phyloP scores from a whole-genome alignment of 2,797 vertebrate species.

The Kryptopterus vitreolus region DNA sequence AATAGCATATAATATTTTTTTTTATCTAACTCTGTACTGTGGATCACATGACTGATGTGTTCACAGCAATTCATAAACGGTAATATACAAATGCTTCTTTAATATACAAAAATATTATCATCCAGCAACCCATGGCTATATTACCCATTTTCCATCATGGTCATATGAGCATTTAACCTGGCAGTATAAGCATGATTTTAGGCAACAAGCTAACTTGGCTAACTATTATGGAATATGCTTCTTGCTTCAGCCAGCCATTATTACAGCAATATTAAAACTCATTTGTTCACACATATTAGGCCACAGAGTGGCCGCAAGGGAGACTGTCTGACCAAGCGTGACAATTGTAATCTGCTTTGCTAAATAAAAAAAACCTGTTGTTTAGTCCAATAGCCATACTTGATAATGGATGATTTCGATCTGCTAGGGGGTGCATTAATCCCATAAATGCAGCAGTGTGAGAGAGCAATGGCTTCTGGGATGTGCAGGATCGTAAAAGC shows the following conservation, averaged over 20 bases:
- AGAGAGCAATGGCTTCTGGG: not conserved
- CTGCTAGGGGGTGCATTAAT: constrained; percentile 6
- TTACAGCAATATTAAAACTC: constrained; percentile 33
- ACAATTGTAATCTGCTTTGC: not conserved
- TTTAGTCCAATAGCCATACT: constrained; percentile 2
- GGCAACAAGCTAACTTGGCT: constrained; percentile 38
- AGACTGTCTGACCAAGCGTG: constrained; percentile 4
- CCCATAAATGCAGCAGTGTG: constrained; percentile 14
- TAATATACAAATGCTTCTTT: not conserved
- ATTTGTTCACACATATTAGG: constrained; percentile 13
- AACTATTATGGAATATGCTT: constrained; percentile 33
- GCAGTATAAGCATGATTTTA: constrained; percentile 16
- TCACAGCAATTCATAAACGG: not conserved
- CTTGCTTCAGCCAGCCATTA: constrained; percentile 22
- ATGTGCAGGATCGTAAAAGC: constrained; percentile 9
- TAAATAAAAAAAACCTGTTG: constrained; percentile 16
- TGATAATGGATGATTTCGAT: constrained; percentile 6
- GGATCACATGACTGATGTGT: no score
- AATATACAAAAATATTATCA: not conserved
- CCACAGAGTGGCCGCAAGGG: constrained; percentile 7
- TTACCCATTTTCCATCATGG: constrained; percentile 16
- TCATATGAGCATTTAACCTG: constrained; percentile 1
- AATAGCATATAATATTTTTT: not conserved
- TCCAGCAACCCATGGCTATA: not conserved
- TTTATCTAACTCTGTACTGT: no score